phyloP scores from a whole-genome alignment of 2,113 vertebrate genomes.

The Cisticola juncidis region DNA sequence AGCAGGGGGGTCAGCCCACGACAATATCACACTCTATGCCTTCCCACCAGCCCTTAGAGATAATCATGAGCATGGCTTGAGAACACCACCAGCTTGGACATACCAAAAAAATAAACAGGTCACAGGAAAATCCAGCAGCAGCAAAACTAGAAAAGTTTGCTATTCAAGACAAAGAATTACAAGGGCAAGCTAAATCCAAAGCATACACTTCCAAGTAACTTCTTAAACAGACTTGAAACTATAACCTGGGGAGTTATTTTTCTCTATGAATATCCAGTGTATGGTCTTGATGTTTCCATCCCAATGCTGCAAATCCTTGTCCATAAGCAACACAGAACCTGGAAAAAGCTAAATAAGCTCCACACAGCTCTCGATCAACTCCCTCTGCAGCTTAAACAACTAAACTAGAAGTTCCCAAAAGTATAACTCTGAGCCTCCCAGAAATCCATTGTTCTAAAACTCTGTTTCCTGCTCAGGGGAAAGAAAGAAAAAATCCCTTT shows the following conservation, averaged over 20 bases:
- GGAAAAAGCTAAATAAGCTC: background rate
- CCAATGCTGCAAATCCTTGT: background rate
- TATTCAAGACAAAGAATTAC: background rate
- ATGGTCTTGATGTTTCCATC: background rate
- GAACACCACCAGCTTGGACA: background rate
- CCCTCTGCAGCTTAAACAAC: background rate
- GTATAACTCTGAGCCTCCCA: background rate
- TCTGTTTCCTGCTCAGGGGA: background rate
- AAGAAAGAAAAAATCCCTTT: background rate
- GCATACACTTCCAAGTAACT: background rate
- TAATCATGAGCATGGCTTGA: fast-evolving
- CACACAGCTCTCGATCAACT: background rate
- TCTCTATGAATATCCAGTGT: background rate
- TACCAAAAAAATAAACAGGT: background rate
- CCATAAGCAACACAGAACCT: background rate
- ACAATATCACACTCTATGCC: background rate
- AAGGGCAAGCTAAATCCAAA: background rate
- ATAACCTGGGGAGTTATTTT: background rate
- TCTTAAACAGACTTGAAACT: background rate
- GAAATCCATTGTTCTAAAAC: background rate
- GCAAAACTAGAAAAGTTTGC: background rate
- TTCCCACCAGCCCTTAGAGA: background rate
- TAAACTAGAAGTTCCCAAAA: background rate
- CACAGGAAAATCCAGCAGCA: background rate
- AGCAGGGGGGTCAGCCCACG: background rate